Base-by-base conservation (phyloP, 2,113 vertebrate genomes). In the Entosphenus tridentatus region DNA sequence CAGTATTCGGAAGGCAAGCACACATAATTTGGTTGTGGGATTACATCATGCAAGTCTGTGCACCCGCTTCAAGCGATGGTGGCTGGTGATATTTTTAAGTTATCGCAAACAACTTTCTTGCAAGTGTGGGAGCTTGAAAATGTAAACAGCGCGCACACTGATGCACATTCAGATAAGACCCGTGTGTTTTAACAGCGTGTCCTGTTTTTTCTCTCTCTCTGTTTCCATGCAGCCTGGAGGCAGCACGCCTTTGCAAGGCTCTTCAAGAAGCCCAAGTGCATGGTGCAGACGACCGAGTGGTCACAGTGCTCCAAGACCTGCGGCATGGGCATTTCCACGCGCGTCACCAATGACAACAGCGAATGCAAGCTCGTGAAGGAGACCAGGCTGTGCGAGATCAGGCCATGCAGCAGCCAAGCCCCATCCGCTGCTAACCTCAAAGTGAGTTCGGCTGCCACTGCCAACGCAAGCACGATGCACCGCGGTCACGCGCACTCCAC, bases 241-340 rank as follows among this genome's bases (percentile, higher is more conserved):
- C 68, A 74, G 2, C 72, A 71, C 57, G 74, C 77, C 1, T 57
- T 69, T 69, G 73, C 74, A 1, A 70, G 73, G 57, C 18, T 73
- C 11, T 56, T 70, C 3, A 72, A 62, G 1, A 67, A 72, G n/a
- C 55, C 75, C 57, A 57, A 71, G 68, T 84, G 82, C 70, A 72
- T 78, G 71, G 74, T 70, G 2, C 80, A 82, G 74, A 80, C 77
- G 72, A 81, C 80, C 1, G 70, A 73, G 5, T 84, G 81, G 81
- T 78, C 79, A 2, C 75, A 79, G 16, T 84, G 81, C 62, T 84
- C 81, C 57, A 72, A 77, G 58, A 76, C 77, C 11, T 84, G 82
- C n/a, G 80, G 80, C 55, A 80, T 81, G 73, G 82, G 82, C 68
- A 62, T 82, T 56, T 84, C 82, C 9, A 81, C 77, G 69, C 76